Percentiles rank a stretch among this genome's conserved stretches.
phyloP scores from a whole-genome alignment of 23 tunicate species.

The Styela clava region DNA sequence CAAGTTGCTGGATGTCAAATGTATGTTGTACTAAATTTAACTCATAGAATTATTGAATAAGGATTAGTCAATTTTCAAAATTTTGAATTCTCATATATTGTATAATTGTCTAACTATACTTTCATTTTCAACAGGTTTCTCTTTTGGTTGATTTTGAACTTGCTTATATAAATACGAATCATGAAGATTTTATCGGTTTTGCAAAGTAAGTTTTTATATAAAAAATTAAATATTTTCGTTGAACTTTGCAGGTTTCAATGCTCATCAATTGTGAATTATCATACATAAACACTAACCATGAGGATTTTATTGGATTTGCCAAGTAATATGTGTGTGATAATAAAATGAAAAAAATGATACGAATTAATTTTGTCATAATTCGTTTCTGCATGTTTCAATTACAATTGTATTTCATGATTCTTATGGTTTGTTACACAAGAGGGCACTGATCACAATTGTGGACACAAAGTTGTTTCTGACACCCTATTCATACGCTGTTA shows the following conservation, averaged over 20 bases:
- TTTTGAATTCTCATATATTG: too few species aligned
- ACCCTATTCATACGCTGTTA: too few species aligned
- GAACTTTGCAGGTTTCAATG: constrained; percentile 26
- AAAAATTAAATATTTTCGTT: not conserved
- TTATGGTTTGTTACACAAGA: too few species aligned
- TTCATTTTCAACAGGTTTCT: constrained; percentile 29
- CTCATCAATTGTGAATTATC: constrained; percentile 85
- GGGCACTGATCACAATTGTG: too few species aligned
- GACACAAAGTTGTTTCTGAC: too few species aligned
- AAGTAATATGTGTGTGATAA: constrained; percentile 26
- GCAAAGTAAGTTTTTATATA: constrained; percentile 53
- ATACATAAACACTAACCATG: constrained; percentile 95
- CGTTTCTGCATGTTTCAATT: not conserved
- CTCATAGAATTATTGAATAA: too few species aligned
- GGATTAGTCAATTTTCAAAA: too few species aligned
- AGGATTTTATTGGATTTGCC: constrained; percentile 99
- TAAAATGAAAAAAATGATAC: not conserved
- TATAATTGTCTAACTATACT: too few species aligned
- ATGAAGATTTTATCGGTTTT: constrained; percentile 97
- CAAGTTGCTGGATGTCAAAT: too few species aligned
- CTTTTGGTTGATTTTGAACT: constrained; percentile 76
- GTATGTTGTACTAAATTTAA: too few species aligned
- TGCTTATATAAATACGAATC: constrained; percentile 93
- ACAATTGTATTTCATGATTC: not conserved
- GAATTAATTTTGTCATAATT: not conserved